Evolutionary conservation across 2,888 invertebrate genomes (phyloP).

Genomic region (Plebejus melissa): DNA sequence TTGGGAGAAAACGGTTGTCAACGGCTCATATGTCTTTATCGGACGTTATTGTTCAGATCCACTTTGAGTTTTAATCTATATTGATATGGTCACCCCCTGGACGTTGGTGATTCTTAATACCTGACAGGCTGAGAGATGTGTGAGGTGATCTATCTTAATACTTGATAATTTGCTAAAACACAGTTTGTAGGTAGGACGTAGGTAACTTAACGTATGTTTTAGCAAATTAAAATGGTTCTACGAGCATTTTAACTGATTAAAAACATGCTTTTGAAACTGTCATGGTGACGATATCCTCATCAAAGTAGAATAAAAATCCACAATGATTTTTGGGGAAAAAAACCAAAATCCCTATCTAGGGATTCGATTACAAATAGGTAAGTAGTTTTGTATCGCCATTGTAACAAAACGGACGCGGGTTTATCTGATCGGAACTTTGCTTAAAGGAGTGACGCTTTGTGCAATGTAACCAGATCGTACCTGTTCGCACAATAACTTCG

Average conservation of each 20-base stretch:
- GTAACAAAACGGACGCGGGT: constrained; percentile 60
- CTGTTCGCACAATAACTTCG: constrained; percentile 66
- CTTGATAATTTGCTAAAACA: neutral
- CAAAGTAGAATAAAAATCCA: neutral
- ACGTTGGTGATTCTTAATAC: neutral
- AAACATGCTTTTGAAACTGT: neutral
- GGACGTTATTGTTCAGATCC: neutral
- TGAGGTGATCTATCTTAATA: too few species aligned
- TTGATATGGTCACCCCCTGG: neutral
- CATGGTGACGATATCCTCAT: neutral
- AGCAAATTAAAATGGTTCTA: neutral
- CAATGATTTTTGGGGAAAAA: constrained; percentile 1
- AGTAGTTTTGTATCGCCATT: constrained; percentile 56
- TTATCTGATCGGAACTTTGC: constrained; percentile 76
- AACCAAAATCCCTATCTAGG: constrained; percentile 23
- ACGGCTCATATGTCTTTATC: constrained; percentile 5
- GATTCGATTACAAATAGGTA: constrained; percentile 49
- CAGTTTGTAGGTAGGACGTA: neutral
- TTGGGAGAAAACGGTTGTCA: constrained; percentile 19
- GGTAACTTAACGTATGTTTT: neutral
- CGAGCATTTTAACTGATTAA: too few species aligned
- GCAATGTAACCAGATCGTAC: constrained; percentile 72
- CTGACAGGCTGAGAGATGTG: too few species aligned
- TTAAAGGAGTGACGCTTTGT: constrained; percentile 70
- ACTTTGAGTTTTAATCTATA: neutral